Conservation (phyloP, 2,888 invertebrate species). For the Prenolepis imparis region DNA sequence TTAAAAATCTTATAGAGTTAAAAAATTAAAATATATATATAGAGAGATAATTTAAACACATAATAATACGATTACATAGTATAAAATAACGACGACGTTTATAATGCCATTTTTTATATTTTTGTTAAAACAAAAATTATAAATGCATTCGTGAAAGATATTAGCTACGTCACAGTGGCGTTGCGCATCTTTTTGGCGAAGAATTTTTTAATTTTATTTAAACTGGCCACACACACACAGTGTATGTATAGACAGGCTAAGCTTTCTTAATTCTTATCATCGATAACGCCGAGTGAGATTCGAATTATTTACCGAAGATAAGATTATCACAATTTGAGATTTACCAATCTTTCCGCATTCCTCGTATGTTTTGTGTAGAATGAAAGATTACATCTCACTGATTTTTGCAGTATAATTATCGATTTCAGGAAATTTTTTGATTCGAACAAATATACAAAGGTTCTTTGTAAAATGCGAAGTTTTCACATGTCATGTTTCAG, state of each 20-base stretch:
- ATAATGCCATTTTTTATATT: not conserved
- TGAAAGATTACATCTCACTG: constrained; percentile 11
- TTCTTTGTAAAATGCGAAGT: not conserved
- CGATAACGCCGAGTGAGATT: constrained; percentile 69
- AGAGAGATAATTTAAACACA: not conserved
- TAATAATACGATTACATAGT: not conserved
- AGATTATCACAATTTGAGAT: constrained; percentile 61
- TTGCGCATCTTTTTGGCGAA: constrained; percentile 25
- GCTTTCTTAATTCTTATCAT: constrained; percentile 69
- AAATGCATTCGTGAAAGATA: not conserved
- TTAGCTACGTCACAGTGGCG: not conserved
- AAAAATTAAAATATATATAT: not conserved
- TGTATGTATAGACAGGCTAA: constrained; percentile 34
- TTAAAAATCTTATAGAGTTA: constrained; percentile 10
- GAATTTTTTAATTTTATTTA: constrained; percentile 68
- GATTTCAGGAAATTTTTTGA: not conserved
- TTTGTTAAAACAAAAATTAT: not conserved
- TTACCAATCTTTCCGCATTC: constrained; percentile 64
- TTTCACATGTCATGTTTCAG: not conserved
- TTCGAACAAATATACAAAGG: not conserved
- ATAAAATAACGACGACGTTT: not conserved
- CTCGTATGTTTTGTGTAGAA: constrained; percentile 25
- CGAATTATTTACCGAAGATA: constrained; percentile 74
- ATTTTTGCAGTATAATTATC: not conserved
- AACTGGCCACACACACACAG: constrained; percentile 46